A percentile compares a stretch with the other conserved stretches of the same genome.
These are phyloP conservation scores for Cervus canadensis DNA, from an alignment of 2,113 vertebrate genomes.

Conservation along the genomic window DNA sequence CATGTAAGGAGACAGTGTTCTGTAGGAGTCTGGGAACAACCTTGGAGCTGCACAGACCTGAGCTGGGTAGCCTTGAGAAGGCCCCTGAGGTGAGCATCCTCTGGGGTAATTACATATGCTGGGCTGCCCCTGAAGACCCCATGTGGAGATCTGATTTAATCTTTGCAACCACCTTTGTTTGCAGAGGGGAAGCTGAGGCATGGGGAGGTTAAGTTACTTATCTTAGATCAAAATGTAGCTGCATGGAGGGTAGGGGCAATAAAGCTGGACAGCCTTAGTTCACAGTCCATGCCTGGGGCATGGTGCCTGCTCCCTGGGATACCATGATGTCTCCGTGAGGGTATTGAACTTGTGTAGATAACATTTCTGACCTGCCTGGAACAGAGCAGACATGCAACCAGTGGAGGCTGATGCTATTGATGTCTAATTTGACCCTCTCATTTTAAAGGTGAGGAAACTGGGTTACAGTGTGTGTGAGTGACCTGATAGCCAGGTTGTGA, in stretches of 20 bases:
- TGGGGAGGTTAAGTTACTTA: neutral
- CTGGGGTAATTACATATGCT: neutral
- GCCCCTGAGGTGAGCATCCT: neutral
- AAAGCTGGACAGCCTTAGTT: neutral
- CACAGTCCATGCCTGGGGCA: neutral
- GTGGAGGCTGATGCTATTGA: neutral
- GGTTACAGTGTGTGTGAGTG: neutral
- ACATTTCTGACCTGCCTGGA: neutral
- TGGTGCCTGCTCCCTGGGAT: fast-evolving
- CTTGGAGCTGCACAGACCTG: neutral
- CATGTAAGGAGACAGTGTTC: fast-evolving
- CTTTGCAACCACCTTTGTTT: neutral
- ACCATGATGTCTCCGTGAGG: neutral
- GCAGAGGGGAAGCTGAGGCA: neutral
- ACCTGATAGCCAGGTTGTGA: neutral
- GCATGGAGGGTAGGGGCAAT: neutral
- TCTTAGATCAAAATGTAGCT: neutral
- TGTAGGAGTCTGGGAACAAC: neutral
- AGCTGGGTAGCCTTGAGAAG: neutral
- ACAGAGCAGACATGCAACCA: neutral
- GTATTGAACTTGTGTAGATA: neutral
- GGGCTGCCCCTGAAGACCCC: neutral
- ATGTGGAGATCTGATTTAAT: neutral
- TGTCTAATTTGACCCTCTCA: neutral
- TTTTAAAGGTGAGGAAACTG: neutral